Base-by-base conservation (phyloP, 2,113 vertebrate genomes). In the Lethenteron camtschaticum region DNA sequence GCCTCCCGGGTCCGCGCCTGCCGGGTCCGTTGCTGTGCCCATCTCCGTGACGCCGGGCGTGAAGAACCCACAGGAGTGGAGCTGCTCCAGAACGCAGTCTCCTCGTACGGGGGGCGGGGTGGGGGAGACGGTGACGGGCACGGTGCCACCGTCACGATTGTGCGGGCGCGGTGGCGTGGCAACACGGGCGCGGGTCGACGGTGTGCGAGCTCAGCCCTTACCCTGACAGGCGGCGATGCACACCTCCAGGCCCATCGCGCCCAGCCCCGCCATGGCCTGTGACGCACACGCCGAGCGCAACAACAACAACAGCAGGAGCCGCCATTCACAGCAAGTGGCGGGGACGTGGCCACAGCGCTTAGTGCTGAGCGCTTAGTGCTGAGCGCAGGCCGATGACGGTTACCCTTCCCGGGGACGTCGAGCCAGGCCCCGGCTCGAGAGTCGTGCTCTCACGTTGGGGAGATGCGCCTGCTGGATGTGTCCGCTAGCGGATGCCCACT, bases 211-310 rank as follows among this genome's bases (percentile, higher is more conserved):
- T 5, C 41, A 41, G 41, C 41, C 41, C 82, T 81, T 73, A 95
- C 91, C 82, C 71, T 78, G 89, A 74, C 90, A 94, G 73, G 83
- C 78, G 10, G 89, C 85, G 70, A 96, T 76, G 68, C 80, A 80
- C 69, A 95, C 85, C 0, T 89, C 79, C 55, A 92, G 79, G 73
- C 90, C 87, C 58, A 88, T 80, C 70, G 87, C 84, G 13, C 55
- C 81, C 70, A 89, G 95, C 77, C 95, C 88, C 11, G 58, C 84
- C 71, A 78, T 80, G 79, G 95, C 89, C 94, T 97, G 78, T 73
- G 80, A 77, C 5, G 73, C 41, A 41, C 41, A 41, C 41, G 41
- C 41, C 41, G 41, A 41, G 41, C 41, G 5, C 76, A 72, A 57
- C 80, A 72, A 16, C 76, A 72, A 57, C 80, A 72, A 16, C 18